Percentiles rank a stretch among this genome's conserved stretches.
These are phyloP conservation scores for Peromyscus melanophrys DNA, from an alignment of 2,797 vertebrate genomes.

Conservation along the genomic window DNA sequence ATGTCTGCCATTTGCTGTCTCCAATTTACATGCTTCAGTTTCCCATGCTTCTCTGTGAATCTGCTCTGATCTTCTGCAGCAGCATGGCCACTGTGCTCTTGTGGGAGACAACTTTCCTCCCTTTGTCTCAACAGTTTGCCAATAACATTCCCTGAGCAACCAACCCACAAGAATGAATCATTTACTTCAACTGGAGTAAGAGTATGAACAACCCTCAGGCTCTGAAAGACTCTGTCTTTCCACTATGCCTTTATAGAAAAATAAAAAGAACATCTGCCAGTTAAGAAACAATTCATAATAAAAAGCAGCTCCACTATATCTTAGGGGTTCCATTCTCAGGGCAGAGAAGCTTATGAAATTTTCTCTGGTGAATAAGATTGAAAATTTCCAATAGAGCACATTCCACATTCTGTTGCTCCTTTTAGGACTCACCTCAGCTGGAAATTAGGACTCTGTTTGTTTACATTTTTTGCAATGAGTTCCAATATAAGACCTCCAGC, in stretches of 20 bases:
- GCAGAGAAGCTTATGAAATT: neutral
- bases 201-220: neutral
- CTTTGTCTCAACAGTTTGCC: neutral
- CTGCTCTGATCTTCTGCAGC: neutral
- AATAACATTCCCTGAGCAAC: too few relatives aligned
- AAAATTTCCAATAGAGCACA: neutral
- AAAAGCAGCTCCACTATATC: neutral
- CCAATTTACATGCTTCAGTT: neutral
- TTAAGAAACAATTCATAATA: neutral
- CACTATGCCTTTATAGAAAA: neutral
- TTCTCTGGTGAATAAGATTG: too few relatives aligned
- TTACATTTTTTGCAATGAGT: neutral
- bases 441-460: neutral
- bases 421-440: neutral
- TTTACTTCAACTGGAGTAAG: neutral
- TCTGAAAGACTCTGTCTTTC: neutral
- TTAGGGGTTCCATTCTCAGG: too few relatives aligned
- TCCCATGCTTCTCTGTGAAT: neutral
- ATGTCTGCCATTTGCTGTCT: neutral
- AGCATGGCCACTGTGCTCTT: neutral
- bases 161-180: neutral
- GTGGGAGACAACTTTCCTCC: neutral
- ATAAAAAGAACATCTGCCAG: neutral
- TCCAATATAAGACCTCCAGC: neutral
- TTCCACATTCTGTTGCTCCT: neutral